These are phyloP conservation scores for Drosophila recens DNA, from an alignment of 2,888 invertebrate genomes.

Conservation along the genomic window DNA sequence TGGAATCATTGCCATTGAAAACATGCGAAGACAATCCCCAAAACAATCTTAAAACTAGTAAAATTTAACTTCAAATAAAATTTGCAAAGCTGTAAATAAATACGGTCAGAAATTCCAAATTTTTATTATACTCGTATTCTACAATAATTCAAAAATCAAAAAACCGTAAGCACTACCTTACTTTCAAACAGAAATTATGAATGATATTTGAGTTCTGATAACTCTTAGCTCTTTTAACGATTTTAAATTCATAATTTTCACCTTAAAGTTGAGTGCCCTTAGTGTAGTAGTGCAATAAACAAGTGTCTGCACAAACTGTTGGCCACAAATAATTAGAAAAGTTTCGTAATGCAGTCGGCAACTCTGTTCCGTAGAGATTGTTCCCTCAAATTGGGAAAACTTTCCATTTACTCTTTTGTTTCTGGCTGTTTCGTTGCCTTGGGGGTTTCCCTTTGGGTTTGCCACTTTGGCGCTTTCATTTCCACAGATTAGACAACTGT, in stretches of 20 bases:
- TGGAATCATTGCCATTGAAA: too few relatives aligned
- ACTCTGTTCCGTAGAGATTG: slow-evolving; percentile 49
- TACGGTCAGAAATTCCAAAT: too few relatives aligned
- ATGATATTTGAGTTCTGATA: background rate
- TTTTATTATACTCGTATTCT: too few relatives aligned
- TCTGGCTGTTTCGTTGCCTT: slow-evolving; percentile 16
- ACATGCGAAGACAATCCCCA: too few relatives aligned
- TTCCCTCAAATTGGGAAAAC: slow-evolving; percentile 24
- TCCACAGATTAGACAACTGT: slow-evolving; percentile 34
- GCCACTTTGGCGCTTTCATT: slow-evolving; percentile 21
- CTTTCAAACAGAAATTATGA: background rate
- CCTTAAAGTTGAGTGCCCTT: slow-evolving; percentile 9
- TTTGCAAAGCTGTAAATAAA: too few relatives aligned
- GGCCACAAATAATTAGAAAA: slow-evolving; percentile 59
- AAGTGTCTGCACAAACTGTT: slow-evolving; percentile 24
- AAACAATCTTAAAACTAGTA: too few relatives aligned
- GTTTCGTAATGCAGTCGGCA: slow-evolving; percentile 35
- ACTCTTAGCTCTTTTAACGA: background rate
- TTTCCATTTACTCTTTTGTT: slow-evolving; percentile 30
- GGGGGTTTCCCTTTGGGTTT: slow-evolving; percentile 27
- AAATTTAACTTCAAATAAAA: too few relatives aligned
- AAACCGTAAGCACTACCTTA: background rate
- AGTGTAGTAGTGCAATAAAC: background rate
- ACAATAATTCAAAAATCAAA: background rate
- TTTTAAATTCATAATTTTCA: slow-evolving; percentile 4